A percentile compares a stretch with the other conserved stretches of the same genome.
Conservation (phyloP, 2,797 vertebrate species). For the Sebastes steindachneri region DNA sequence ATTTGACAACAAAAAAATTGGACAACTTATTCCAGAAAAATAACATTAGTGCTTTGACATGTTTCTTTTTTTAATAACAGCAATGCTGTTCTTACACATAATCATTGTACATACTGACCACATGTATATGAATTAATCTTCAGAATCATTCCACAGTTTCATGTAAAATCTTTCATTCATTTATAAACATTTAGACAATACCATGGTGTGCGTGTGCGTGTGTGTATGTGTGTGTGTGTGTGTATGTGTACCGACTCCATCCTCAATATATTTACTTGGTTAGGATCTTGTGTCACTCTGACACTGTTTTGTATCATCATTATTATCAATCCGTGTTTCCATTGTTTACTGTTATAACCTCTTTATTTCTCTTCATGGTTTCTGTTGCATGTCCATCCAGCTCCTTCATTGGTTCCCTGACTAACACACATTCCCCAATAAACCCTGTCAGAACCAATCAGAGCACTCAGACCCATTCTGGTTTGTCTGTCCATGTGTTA, state of each 20-base stretch:
- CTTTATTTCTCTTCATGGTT: constrained; percentile 62
- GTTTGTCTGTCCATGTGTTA: constrained; percentile 70
- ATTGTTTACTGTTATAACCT: constrained; percentile 18
- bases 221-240: not conserved
- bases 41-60: not conserved
- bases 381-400: constrained; percentile 73
- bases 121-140: not conserved
- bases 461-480: constrained; percentile 52
- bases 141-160: constrained; percentile 23
- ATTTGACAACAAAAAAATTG: not conserved
- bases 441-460: constrained; percentile 55
- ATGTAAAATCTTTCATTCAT: not conserved
- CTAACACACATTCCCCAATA: constrained; percentile 71
- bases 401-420: constrained; percentile 50
- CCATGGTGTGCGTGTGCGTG: constrained; percentile 9
- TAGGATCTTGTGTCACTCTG: not conserved
- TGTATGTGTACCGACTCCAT: not conserved
- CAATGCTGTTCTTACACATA: too few relatives aligned
- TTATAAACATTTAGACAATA: not conserved
- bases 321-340: not conserved
- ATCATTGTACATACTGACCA: not conserved
- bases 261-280: not conserved
- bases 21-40: not conserved
- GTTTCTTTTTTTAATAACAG: not conserved
- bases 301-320: constrained; percentile 13